Evolutionary conservation across 2,888 invertebrate genomes (phyloP).

Genomic region (Microplitis deprimator): DNA sequence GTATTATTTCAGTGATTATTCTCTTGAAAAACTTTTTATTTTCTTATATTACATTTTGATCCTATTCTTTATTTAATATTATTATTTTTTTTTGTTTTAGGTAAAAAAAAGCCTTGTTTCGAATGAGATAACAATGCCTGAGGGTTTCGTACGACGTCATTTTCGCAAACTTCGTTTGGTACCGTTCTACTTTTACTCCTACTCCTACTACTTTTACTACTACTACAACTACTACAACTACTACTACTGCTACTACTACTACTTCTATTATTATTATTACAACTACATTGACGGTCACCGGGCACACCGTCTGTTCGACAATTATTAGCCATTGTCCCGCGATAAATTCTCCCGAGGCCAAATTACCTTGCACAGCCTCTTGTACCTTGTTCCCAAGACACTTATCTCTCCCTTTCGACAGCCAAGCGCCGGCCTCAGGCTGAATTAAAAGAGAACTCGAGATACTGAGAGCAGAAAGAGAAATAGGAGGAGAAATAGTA

Average conservation of each 20-base stretch:
- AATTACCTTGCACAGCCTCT: constrained; percentile 56
- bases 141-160: constrained; percentile 57
- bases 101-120: constrained; percentile 2
- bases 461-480: neutral
- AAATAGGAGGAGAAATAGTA: neutral
- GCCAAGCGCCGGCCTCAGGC: constrained; percentile 18
- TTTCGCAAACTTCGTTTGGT: constrained; percentile 64
- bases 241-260: neutral
- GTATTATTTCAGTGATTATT: neutral
- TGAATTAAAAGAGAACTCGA: constrained; percentile 1
- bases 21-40: neutral
- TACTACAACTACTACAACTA: neutral
- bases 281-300: constrained; percentile 30
- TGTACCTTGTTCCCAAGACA: constrained; percentile 33
- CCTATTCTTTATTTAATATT: neutral
- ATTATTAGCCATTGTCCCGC: constrained; percentile 67
- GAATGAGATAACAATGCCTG: constrained; percentile 64
- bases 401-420: constrained; percentile 30
- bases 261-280: neutral
- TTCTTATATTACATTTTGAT: neutral
- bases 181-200: constrained; percentile 19
- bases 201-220: neutral
- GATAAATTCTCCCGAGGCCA: constrained; percentile 61
- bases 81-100: constrained; percentile 15
- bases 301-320: constrained; percentile 52